Conservation (phyloP, 1,140 invertebrate genomes). For the Anoplolepis gracilipes region DNA sequence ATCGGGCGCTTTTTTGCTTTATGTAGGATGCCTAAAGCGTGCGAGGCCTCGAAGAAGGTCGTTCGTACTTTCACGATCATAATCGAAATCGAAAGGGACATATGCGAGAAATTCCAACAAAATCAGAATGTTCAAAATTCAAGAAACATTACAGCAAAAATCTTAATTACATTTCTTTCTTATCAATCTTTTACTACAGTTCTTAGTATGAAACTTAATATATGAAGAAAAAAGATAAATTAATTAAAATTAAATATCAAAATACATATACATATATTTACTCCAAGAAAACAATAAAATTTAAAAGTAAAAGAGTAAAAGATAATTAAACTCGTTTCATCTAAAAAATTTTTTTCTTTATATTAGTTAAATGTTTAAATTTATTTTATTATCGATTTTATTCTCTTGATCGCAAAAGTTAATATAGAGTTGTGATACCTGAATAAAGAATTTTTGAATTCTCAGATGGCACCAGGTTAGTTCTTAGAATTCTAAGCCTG, state of each 20-base stretch:
- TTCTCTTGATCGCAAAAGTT: background rate
- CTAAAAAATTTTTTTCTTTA: background rate
- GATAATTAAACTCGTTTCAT: background rate
- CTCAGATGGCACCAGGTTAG: background rate
- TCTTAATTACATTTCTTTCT: too few species aligned
- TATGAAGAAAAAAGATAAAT: background rate
- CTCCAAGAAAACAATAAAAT: background rate
- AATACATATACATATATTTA: background rate
- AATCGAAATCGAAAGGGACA: background rate
- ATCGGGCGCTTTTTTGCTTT: slow-evolving; percentile 39
- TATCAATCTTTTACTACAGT: background rate
- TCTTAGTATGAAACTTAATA: background rate
- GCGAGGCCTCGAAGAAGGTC: slow-evolving; percentile 60
- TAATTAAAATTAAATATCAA: background rate
- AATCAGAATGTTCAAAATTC: background rate
- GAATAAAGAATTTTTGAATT: slow-evolving; percentile 20
- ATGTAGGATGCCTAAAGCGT: slow-evolving; percentile 29
- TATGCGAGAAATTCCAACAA: background rate
- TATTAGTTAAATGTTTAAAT: background rate
- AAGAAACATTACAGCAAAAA: background rate
- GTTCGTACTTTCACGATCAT: slow-evolving; percentile 26
- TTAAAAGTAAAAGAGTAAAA: background rate
- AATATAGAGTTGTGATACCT: background rate
- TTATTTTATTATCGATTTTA: background rate
- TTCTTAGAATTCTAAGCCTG: slow-evolving; percentile 11